Percentiles rank a stretch among this genome's conserved stretches.
phyloP scores from a whole-genome alignment of 2,888 invertebrate genomes.

The Tetragonisca angustula region DNA sequence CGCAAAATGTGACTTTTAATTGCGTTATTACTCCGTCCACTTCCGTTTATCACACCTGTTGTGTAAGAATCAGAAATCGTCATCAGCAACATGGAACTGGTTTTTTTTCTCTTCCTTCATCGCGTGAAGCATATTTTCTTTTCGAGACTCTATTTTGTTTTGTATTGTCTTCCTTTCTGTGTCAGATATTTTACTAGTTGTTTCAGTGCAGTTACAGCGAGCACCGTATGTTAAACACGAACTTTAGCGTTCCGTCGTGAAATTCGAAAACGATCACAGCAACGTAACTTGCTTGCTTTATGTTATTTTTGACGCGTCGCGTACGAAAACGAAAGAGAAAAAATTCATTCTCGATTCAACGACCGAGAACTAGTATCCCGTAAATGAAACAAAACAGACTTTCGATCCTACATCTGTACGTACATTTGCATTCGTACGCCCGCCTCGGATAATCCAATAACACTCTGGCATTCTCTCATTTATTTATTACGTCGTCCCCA shows the following conservation, averaged over 20 bases:
- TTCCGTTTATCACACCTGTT: background rate
- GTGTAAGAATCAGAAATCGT: background rate
- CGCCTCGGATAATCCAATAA: background rate
- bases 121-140: background rate
- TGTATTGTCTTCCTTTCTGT: background rate
- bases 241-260: background rate
- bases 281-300: background rate
- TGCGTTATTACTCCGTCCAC: background rate
- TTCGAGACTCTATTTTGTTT: no score
- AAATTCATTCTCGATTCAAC: background rate
- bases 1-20: background rate
- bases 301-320: no score
- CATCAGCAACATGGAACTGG: background rate
- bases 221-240: background rate
- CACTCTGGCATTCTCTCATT: background rate
- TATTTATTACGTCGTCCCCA: constrained; percentile 15
- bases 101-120: background rate
- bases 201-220: no score
- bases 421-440: constrained; percentile 3
- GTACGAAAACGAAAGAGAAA: background rate
- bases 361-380: background rate
- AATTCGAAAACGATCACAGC: background rate
- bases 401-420: background rate
- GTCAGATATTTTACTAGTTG: no score
- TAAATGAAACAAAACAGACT: background rate